Percentiles rank a stretch among this genome's conserved stretches.
Evolutionary conservation across 2,113 vertebrate species (phyloP).

Genomic region (Alosa alosa): DNA sequence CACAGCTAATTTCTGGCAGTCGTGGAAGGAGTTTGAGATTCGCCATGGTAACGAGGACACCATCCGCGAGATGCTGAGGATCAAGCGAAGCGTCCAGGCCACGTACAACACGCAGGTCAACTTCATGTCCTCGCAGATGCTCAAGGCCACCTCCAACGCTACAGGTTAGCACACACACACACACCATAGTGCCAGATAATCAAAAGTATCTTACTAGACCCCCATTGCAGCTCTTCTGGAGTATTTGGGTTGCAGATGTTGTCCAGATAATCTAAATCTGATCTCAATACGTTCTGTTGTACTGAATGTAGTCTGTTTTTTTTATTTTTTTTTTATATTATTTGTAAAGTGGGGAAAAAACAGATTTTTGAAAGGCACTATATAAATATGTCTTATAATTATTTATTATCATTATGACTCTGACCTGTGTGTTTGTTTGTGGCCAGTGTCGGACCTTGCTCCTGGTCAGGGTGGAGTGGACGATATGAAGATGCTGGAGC

Average conservation of each 20-base stretch:
- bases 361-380: no score
- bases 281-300: no score
- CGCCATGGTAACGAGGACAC: constrained; percentile 93
- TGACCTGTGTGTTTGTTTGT: constrained; percentile 13
- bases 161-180: constrained; percentile 63
- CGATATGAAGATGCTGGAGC: constrained; percentile 90
- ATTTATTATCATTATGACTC: no score
- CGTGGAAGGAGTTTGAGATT: constrained; percentile 93
- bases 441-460: constrained; percentile 82
- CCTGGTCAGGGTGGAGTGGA: constrained; percentile 83
- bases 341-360: no score
- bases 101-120: constrained; percentile 96
- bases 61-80: constrained; percentile 87
- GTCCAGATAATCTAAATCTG: no score
- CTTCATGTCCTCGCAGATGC: constrained; percentile 93
- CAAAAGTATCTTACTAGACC: no score
- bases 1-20: constrained; percentile 86
- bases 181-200: no score
- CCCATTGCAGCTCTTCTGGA: no score
- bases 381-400: no score
- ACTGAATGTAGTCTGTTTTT: no score
- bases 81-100: constrained; percentile 91
- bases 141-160: constrained; percentile 82
- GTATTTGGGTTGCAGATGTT: no score
- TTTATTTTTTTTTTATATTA: no score